Conservation (phyloP, 2,797 vertebrate genomes). For the Phrynocephalus vlangalii region DNA sequence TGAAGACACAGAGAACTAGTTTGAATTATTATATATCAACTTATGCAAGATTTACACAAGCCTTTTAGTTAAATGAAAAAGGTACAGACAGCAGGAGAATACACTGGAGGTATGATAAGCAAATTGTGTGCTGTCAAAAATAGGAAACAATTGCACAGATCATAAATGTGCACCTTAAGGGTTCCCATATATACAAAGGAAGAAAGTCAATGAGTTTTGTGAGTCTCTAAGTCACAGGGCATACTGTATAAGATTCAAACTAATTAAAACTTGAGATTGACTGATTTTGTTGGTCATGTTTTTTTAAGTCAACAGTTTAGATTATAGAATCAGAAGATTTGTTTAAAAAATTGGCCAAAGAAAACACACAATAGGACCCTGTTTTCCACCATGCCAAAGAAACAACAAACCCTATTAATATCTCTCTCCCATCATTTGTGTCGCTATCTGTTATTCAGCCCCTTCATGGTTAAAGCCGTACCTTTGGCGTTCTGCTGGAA, state of each 20-base stretch:
- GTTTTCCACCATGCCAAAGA: background rate
- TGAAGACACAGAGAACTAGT: background rate
- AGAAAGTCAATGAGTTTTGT: background rate
- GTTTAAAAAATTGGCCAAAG: background rate
- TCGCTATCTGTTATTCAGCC: background rate
- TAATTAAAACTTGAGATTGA: too few species aligned
- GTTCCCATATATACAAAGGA: too few species aligned
- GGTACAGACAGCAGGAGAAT: background rate
- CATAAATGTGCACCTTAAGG: too few species aligned
- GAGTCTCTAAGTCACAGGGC: background rate
- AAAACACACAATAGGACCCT: background rate
- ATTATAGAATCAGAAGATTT: background rate
- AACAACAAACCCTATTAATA: background rate
- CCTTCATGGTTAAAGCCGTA: slow-evolving; percentile 62
- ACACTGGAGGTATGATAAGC: background rate
- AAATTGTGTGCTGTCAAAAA: background rate
- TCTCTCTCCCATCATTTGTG: background rate
- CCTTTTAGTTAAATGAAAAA: background rate
- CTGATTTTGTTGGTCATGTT: too few species aligned
- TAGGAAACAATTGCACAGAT: background rate
- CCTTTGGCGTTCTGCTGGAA: slow-evolving; percentile 83
- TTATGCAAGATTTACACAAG: background rate
- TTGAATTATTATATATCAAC: background rate
- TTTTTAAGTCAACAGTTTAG: background rate
- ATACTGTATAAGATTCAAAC: background rate